phyloP scores from a whole-genome alignment of 2,888 invertebrate species.

The Microctonus brassicae region DNA sequence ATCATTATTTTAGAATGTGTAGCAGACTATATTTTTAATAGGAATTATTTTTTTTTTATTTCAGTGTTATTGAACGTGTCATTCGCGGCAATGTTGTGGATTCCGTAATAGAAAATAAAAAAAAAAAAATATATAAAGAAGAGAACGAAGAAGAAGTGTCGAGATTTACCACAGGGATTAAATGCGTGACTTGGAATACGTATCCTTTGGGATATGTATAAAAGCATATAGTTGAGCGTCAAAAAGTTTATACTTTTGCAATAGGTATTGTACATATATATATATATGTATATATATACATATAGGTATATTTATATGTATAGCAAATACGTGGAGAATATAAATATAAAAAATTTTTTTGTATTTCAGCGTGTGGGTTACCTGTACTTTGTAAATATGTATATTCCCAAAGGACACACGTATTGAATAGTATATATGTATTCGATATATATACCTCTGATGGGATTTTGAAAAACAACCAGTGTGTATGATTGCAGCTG shows the following conservation, averaged over 20 bases:
- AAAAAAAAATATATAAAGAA: neutral
- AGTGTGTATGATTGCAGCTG: neutral
- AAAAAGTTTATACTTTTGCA: constrained; percentile 22
- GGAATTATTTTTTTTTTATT: neutral
- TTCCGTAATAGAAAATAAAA: too few species aligned
- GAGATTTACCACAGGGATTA: constrained; percentile 40
- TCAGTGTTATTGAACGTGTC: neutral
- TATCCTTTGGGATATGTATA: constrained; percentile 60
- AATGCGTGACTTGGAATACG: constrained; percentile 64
- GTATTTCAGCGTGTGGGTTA: constrained; percentile 50
- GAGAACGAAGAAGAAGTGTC: neutral
- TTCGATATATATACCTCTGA: too few species aligned
- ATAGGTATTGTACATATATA: neutral
- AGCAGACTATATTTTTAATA: too few species aligned
- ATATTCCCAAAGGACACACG: constrained; percentile 21
- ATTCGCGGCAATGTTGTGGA: neutral
- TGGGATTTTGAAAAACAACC: neutral
- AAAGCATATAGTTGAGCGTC: constrained; percentile 36
- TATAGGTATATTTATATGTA: too few species aligned
- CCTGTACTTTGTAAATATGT: constrained; percentile 49
- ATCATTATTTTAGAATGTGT: too few species aligned
- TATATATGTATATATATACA: too few species aligned
- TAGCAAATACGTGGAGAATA: too few species aligned
- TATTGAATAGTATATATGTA: too few species aligned
- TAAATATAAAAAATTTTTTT: constrained; percentile 33